These are phyloP conservation scores for Gortyna flavago DNA, from an alignment of 2,888 invertebrate species.

Conservation along the genomic window DNA sequence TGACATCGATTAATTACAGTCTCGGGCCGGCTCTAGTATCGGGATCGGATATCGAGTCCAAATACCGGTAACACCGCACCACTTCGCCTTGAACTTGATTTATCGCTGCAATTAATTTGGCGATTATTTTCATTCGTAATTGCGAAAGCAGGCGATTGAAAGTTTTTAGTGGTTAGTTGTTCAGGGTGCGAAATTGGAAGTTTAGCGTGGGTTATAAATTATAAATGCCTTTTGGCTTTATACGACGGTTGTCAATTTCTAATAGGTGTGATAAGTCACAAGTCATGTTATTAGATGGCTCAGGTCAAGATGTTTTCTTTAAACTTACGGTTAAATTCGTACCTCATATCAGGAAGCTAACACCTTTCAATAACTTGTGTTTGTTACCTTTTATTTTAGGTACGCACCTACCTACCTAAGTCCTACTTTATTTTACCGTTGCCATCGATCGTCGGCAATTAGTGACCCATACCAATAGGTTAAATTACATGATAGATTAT, in stretches of 20 bases:
- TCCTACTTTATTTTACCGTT: not conserved
- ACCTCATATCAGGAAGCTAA: not conserved
- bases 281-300: slow-evolving; percentile 26
- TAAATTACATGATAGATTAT: no score
- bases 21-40: slow-evolving; percentile 55
- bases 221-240: slow-evolving; percentile 45
- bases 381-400: not conserved
- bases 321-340: slow-evolving; percentile 4
- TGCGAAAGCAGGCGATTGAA: slow-evolving; percentile 66
- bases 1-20: slow-evolving; percentile 78
- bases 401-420: not conserved
- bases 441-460: not conserved
- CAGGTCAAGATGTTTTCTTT: slow-evolving; percentile 28
- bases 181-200: slow-evolving; percentile 31
- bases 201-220: slow-evolving; percentile 43
- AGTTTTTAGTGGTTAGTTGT: slow-evolving; percentile 44
- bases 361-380: slow-evolving; percentile 6
- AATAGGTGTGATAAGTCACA: slow-evolving; percentile 48
- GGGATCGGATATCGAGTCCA: slow-evolving; percentile 55
- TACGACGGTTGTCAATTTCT: slow-evolving; percentile 54
- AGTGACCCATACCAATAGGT: not conserved
- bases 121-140: slow-evolving; percentile 64
- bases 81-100: slow-evolving; percentile 72
- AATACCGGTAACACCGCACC: slow-evolving; percentile 68
- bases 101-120: slow-evolving; percentile 72